Conservation (phyloP, 2,113 vertebrate species). For the Glaucidium brasilianum region DNA sequence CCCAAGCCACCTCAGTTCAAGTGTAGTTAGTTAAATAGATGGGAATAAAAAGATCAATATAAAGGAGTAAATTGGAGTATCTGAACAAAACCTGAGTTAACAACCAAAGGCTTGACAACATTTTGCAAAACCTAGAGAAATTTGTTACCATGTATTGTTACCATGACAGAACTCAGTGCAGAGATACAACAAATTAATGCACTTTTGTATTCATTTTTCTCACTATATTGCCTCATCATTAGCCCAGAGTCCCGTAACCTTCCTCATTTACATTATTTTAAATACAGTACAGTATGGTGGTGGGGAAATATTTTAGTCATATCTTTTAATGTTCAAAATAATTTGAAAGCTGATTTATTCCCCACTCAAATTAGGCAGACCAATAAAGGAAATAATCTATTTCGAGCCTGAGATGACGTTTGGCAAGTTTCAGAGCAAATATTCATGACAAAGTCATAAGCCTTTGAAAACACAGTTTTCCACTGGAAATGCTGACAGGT, state of each 20-base stretch:
- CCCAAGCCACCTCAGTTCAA: neutral
- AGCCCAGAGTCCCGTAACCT: neutral
- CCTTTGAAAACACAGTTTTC: constrained; percentile 17
- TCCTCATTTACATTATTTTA: neutral
- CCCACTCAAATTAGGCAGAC: neutral
- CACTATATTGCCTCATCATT: neutral
- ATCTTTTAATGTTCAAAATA: neutral
- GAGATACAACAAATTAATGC: neutral
- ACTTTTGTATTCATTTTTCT: neutral
- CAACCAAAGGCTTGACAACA: neutral
- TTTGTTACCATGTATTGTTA: neutral
- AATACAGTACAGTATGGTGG: neutral
- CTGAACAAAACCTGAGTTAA: neutral
- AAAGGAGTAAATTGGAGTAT: neutral
- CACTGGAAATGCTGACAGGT: constrained; percentile 54
- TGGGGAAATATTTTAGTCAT: neutral
- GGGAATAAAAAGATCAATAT: neutral
- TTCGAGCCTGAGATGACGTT: constrained; percentile 17
- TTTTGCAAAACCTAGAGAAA: neutral
- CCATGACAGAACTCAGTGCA: rapidly evolving
- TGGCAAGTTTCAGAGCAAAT: constrained; percentile 35
- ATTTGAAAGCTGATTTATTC: neutral
- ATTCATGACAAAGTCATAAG: constrained; percentile 45
- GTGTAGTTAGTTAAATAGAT: neutral
- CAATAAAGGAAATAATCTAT: neutral